phyloP scores from a whole-genome alignment of 2,888 invertebrate genomes.

The Agrotis ipsilon region DNA sequence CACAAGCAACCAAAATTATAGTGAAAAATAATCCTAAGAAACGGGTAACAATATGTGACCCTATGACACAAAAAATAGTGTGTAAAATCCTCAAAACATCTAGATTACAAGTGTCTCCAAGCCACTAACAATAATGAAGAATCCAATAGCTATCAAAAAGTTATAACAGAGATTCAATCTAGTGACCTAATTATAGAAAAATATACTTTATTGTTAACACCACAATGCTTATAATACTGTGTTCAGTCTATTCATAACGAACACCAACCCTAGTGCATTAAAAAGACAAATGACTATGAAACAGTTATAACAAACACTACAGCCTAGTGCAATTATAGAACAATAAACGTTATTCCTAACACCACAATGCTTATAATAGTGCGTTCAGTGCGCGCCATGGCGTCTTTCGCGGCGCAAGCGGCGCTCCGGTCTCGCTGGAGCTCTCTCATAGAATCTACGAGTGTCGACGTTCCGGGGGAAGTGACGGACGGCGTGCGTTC shows the following conservation, averaged over 20 bases:
- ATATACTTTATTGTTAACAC: slow-evolving; percentile 25
- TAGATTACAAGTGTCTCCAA: slow-evolving; percentile 5
- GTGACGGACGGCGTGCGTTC: slow-evolving; percentile 94
- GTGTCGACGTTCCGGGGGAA: slow-evolving; percentile 92
- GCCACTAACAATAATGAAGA: background rate
- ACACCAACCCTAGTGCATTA: background rate
- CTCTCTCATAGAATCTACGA: slow-evolving; percentile 93
- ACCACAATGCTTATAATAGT: slow-evolving; percentile 81
- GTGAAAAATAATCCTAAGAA: background rate
- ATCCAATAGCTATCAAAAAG: slow-evolving; percentile 18
- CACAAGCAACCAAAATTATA: background rate
- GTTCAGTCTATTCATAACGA: slow-evolving; percentile 65
- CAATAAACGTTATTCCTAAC: slow-evolving; percentile 32
- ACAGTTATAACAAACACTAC: background rate
- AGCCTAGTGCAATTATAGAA: background rate
- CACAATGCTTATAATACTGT: slow-evolving; percentile 80
- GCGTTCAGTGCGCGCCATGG: slow-evolving; percentile 88
- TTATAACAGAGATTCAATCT: background rate
- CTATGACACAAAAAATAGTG: background rate
- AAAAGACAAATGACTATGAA: slow-evolving; percentile 23
- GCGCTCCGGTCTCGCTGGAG: slow-evolving; percentile 94
- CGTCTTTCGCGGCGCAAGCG: slow-evolving; percentile 93
- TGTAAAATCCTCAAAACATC: background rate
- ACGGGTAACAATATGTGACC: slow-evolving; percentile 15
- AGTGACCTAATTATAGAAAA: background rate